phyloP scores from a whole-genome alignment of 1,140 invertebrate genomes.

The Drosophila ercepeae region DNA sequence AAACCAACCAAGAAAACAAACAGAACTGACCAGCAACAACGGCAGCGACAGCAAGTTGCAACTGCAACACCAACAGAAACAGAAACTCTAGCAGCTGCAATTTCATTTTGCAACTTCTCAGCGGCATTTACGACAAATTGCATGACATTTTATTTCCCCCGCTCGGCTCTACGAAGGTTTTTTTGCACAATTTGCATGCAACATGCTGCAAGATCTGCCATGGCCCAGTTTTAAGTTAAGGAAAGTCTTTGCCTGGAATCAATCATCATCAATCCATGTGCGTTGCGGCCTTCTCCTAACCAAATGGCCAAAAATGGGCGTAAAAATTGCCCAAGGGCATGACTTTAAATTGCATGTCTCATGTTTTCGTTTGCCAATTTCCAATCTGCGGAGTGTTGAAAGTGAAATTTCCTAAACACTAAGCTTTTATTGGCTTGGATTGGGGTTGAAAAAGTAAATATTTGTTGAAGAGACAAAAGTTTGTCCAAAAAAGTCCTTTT shows the following conservation, averaged over 20 bases:
- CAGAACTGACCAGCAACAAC: constrained; percentile 67
- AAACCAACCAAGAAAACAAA: constrained; percentile 76
- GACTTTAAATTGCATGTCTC: constrained; percentile 3
- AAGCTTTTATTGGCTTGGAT: not conserved
- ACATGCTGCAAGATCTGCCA: constrained; percentile 19
- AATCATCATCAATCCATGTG: constrained; percentile 35
- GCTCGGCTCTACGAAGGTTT: constrained; percentile 1
- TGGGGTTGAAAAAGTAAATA: not conserved
- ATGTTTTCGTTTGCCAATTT: not conserved
- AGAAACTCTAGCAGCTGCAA: constrained; percentile 31
- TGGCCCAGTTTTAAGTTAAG: constrained; percentile 31
- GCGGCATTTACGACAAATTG: constrained; percentile 68
- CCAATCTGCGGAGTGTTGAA: constrained; percentile 8
- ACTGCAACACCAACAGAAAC: constrained; percentile 30
- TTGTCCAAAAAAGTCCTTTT: not conserved
- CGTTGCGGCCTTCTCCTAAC: constrained; percentile 7
- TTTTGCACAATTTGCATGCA: constrained; percentile 46
- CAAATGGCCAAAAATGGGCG: constrained; percentile 34
- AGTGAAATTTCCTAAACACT: constrained; percentile 7
- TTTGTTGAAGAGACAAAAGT: not conserved
- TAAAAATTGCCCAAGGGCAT: constrained; percentile 22
- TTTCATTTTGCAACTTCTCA: constrained; percentile 64
- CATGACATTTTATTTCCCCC: constrained; percentile 67
- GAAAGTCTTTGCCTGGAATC: constrained; percentile 29
- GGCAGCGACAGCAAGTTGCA: constrained; percentile 34